Evolutionary conservation across 2,888 invertebrate species (phyloP).

Genomic region (Andrena trimmerana): DNA sequence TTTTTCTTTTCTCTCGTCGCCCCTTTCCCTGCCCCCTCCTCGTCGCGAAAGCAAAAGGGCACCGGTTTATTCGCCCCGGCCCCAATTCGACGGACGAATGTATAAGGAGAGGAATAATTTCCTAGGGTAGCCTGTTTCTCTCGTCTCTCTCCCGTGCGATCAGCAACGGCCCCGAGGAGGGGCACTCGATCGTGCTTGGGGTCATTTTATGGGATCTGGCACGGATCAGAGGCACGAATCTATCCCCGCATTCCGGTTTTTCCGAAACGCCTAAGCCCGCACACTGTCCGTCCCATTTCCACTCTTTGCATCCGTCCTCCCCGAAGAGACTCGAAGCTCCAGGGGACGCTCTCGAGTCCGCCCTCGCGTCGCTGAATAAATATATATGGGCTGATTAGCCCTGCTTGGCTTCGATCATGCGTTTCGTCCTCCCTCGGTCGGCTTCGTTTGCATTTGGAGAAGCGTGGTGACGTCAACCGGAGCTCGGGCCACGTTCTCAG

Average conservation of each 20-base stretch:
- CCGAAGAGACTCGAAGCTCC: conserved; percentile 15
- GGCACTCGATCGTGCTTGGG: conserved; percentile 71
- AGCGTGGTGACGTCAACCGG: conserved; percentile 58
- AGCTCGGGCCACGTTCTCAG: background rate
- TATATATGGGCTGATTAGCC: conserved; percentile 83
- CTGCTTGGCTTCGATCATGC: conserved; percentile 76
- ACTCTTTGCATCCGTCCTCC: conserved; percentile 51
- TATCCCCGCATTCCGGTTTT: conserved; percentile 72
- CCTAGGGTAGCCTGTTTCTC: conserved; percentile 64
- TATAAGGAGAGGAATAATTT: conserved; percentile 84
- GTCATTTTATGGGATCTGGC: conserved; percentile 83
- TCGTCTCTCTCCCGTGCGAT: conserved; percentile 53
- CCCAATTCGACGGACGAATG: conserved; percentile 79
- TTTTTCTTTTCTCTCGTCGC: background rate
- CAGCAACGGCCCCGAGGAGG: conserved; percentile 59
- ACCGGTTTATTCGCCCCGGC: conserved; percentile 77
- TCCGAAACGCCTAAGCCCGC: conserved; percentile 75
- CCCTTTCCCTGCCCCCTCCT: background rate
- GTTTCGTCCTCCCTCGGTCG: conserved; percentile 50
- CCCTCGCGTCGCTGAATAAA: conserved; percentile 78
- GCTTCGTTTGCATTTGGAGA: conserved; percentile 64
- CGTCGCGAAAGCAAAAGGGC: conserved; percentile 45
- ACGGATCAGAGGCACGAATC: conserved; percentile 80
- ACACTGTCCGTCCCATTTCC: conserved; percentile 48
- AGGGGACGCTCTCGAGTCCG: conserved; percentile 74